Evolutionary conservation across 2,113 vertebrate species (phyloP).

Genomic region (Spermophilus dauricus): DNA sequence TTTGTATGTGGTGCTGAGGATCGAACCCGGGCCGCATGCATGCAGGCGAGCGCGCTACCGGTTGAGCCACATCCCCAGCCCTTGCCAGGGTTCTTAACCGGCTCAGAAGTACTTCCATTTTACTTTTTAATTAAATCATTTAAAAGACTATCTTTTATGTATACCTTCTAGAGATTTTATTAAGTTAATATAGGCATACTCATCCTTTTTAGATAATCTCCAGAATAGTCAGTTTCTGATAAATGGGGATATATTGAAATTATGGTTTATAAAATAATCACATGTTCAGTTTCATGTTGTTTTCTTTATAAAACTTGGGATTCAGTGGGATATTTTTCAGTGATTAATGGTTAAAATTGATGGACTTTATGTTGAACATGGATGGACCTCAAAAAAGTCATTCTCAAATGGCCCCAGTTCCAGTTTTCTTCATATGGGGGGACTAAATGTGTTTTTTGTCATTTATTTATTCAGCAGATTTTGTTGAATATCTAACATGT

Average conservation of each 20-base stretch:
- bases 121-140: background rate
- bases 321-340: too few relatives aligned
- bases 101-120: slow-evolving; percentile 23
- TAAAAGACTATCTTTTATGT: background rate
- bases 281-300: background rate
- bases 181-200: background rate
- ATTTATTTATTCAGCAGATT: slow-evolving; percentile 41
- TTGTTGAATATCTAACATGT: slow-evolving; percentile 14
- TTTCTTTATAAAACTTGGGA: background rate
- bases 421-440: background rate
- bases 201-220: background rate
- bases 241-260: background rate
- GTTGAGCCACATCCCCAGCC: too few relatives aligned
- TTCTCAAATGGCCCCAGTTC: slow-evolving; percentile 20
- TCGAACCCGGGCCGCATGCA: too few relatives aligned
- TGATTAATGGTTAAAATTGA: too few relatives aligned
- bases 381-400: background rate
- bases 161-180: background rate
- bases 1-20: too few relatives aligned
- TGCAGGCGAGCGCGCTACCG: too few relatives aligned
- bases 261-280: background rate
- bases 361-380: too few relatives aligned
- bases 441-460: background rate
- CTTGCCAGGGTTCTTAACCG: background rate
- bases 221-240: background rate